Evolutionary conservation across 2,797 vertebrate genomes (phyloP), one percentile per base, ranked within the genome.

Genomic region (Thunnus albacares): DNA sequence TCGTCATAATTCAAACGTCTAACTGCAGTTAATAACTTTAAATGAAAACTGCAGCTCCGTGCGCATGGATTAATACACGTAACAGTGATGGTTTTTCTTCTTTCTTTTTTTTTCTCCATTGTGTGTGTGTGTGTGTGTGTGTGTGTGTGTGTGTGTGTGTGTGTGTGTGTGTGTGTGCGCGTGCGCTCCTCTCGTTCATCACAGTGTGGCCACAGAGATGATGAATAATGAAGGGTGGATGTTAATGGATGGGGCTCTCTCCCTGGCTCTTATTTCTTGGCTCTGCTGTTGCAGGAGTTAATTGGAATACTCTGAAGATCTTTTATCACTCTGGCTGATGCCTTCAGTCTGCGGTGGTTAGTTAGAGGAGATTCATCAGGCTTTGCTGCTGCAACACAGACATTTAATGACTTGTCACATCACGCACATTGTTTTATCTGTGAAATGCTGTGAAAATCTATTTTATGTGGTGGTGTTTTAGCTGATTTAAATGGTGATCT

Each of bases 291-390:
- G 62, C 70, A 53, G 60, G 64, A 87, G 77, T 81, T 91, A 87
- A 93, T 89, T 92, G 88, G 63, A 92, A 89, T 77, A 86, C 80
- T 89, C 73, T 76, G 62, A 86, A 83, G 77, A 82, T 90, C 68
- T 73, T 93, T 89, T 86, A 88, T 93, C 89, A 82, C 73, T 80
- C 41, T 66, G 74, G 22, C 47, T 67, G 77, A 72, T 80, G 71
- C 75, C 85, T 81, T 87, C 63, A 57, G 82, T 88, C 80, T 75
- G 53, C 79, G 76, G 62, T 60, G 61, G 56, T 78, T 80, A 63
- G 64, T 82, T 59, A 57, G 71, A 86, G 43, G 71, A 75, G 75
- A 75, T 78, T 87, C 41, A 83, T 71, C 33, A 65, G 28, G 56
- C 69, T 58, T 65, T 45, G 28, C 77, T 68, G 55, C 64, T 64